Conservation (phyloP, 23 tunicate genomes). For the Trididemnum nubilum region DNA sequence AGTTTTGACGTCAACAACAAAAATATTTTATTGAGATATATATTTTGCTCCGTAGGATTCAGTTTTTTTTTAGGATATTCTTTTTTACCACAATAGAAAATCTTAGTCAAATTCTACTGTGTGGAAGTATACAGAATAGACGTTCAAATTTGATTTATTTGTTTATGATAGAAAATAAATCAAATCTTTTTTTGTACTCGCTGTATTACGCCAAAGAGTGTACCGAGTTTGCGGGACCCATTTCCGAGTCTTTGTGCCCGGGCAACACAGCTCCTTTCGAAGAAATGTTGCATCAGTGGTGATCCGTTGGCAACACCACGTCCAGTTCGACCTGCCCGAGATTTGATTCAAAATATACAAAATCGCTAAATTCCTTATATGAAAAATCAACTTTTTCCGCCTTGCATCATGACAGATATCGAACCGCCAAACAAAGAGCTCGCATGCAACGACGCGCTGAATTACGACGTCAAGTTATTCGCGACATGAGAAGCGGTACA, state of each 20-base stretch:
- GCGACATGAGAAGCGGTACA: background rate
- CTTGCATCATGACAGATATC: too few relatives aligned
- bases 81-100: too few relatives aligned
- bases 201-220: background rate
- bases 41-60: too few relatives aligned
- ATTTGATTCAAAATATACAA: too few relatives aligned
- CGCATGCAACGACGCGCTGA: background rate
- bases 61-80: too few relatives aligned
- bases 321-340: background rate
- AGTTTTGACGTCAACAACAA: too few relatives aligned
- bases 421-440: background rate
- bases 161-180: too few relatives aligned
- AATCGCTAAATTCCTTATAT: background rate
- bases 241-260: background rate
- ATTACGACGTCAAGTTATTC: background rate
- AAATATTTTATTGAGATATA: too few relatives aligned
- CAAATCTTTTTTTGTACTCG: background rate
- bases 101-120: too few relatives aligned
- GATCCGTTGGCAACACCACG: background rate
- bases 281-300: background rate
- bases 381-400: too few relatives aligned
- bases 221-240: background rate
- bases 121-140: too few relatives aligned
- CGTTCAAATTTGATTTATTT: too few relatives aligned
- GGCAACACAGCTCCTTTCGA: conserved; percentile 4